A percentile compares a stretch with the other conserved stretches of the same genome.
These are phyloP conservation scores for Heterochromis multidens DNA, from an alignment of 2,113 vertebrate genomes.

Conservation along the genomic window DNA sequence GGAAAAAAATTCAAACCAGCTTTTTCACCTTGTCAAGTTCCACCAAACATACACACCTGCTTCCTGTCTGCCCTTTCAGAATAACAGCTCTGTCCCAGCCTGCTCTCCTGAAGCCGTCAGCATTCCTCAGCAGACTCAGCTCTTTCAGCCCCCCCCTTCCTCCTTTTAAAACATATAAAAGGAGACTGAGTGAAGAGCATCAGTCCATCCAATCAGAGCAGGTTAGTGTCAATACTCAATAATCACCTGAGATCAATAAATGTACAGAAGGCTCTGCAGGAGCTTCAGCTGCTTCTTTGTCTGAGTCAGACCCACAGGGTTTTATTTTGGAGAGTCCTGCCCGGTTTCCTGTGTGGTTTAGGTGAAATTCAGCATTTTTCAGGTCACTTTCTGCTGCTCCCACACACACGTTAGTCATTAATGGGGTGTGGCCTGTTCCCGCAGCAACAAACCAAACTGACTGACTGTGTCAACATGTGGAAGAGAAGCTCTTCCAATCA, in stretches of 20 bases:
- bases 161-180: not conserved
- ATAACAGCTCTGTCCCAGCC: not conserved
- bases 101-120: not conserved
- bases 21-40: not conserved
- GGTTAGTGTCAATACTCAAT: not conserved
- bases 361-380: not conserved
- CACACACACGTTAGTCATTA: constrained; percentile 16
- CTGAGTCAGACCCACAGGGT: not conserved
- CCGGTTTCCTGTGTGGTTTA: not conserved
- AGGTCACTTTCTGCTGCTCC: not conserved
- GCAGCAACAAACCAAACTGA: not conserved
- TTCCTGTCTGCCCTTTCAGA: constrained; percentile 3
- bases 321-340: not conserved
- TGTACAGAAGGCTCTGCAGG: no score
- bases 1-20: constrained; percentile 38
- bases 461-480: not conserved
- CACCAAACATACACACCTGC: not conserved
- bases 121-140: no score
- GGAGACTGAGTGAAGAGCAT: no score
- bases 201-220: not conserved
- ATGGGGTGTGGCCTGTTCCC: not conserved
- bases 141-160: not conserved
- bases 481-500: not conserved
- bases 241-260: not conserved
- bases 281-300: not conserved